Evolutionary conservation across 2,888 invertebrate species (phyloP).

Genomic region (Caenorhabditis angaria): DNA sequence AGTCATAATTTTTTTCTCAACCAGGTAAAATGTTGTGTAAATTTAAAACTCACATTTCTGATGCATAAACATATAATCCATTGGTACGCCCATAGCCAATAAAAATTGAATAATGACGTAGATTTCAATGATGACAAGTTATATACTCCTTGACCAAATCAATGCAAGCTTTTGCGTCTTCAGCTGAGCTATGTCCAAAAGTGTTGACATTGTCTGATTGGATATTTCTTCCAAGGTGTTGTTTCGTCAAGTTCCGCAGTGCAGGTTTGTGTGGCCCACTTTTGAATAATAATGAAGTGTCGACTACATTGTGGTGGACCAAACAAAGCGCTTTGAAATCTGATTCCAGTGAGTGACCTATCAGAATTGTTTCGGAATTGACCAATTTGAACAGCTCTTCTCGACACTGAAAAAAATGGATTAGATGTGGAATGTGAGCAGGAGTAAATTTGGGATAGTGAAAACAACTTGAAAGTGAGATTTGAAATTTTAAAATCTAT

Average conservation of each 20-base stretch:
- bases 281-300: conserved; percentile 89
- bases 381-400: conserved; percentile 88
- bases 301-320: conserved; percentile 81
- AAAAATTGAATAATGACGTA: too few species aligned
- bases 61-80: too few species aligned
- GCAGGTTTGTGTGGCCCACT: conserved; percentile 86
- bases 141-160: too few species aligned
- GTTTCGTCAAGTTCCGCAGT: conserved; percentile 85
- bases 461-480: too few species aligned
- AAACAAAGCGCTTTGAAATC: conserved; percentile 92
- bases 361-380: conserved; percentile 88
- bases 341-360: conserved; percentile 96
- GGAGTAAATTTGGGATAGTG: too few species aligned
- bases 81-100: too few species aligned
- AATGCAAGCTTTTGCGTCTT: conserved; percentile 94
- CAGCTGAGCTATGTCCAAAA: conserved; percentile 91
- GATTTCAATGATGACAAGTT: too few species aligned
- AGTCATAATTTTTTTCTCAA: too few species aligned
- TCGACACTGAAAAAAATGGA: conserved; percentile 78
- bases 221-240: conserved; percentile 88
- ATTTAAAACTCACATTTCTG: too few species aligned
- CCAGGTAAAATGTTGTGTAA: too few species aligned
- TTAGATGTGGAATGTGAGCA: too few species aligned
- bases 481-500: too few species aligned
- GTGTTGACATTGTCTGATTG: conserved; percentile 80